Evolutionary conservation across 2,113 vertebrate species (phyloP).

Genomic region (Callaeas wilsoni): DNA sequence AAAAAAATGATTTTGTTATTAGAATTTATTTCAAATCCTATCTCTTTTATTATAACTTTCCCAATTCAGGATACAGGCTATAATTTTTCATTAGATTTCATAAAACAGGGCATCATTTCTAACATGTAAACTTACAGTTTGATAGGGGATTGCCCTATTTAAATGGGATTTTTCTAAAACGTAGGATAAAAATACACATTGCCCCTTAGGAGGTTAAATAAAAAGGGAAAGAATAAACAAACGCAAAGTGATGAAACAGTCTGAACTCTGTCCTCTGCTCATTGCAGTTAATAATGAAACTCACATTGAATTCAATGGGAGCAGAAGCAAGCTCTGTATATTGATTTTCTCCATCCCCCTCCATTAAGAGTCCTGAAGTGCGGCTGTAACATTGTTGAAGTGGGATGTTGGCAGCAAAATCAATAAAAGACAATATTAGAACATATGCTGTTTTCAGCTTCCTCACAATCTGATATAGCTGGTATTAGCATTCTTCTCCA

Average conservation of each 20-base stretch:
- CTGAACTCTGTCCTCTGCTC: slow-evolving; percentile 34
- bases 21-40: slow-evolving; percentile 46
- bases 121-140: neutral
- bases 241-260: slow-evolving; percentile 9
- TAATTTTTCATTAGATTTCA: slow-evolving; percentile 33
- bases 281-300: slow-evolving; percentile 56
- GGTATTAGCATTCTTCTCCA: slow-evolving; percentile 37
- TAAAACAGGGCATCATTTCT: neutral
- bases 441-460: slow-evolving; percentile 44
- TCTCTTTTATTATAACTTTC: slow-evolving; percentile 16
- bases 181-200: neutral
- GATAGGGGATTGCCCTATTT: neutral
- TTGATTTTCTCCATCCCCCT: slow-evolving; percentile 65
- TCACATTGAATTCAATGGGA: slow-evolving; percentile 7
- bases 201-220: slow-evolving; percentile 29
- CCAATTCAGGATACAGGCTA: neutral
- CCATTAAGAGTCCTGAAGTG: slow-evolving; percentile 62
- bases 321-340: slow-evolving; percentile 53
- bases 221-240: slow-evolving; percentile 13
- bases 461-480: slow-evolving; percentile 46
- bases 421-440: slow-evolving; percentile 66
- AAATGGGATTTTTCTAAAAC: neutral
- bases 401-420: slow-evolving; percentile 65
- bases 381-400: slow-evolving; percentile 52
- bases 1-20: slow-evolving; percentile 32